Base-by-base conservation (phyloP, 1,140 invertebrate genomes). In the Globodera ellingtonae region DNA sequence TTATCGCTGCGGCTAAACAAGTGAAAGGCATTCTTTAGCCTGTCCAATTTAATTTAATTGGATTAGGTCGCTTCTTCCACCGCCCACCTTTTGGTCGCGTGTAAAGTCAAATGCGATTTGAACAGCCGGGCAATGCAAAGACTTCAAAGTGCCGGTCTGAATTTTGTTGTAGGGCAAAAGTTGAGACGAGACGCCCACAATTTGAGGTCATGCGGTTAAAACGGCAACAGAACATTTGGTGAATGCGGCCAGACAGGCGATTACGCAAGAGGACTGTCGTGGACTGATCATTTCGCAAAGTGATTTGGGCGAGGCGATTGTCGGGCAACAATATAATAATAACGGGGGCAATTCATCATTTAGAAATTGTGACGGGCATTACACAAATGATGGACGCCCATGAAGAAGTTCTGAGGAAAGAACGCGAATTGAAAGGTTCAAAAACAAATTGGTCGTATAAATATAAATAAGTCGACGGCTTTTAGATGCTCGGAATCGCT, bases 31-130 rank as follows among this genome's bases (percentile, higher is more conserved):
- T 35, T 35, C 35, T 2, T 35, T 35, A 2, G 35, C 35, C 3
- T 35, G 35, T 35, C 48, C 10, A 46, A 24, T 47, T 10, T 3
- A 13, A 21, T 47, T 13, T 85, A 35, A 56, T 80, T n/a, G 65
- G 35, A 86, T 71, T 78, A 95, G 90, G 97, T 99, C 1, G 96
- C 97, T 3, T 94, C 94, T 47, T 97, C 95, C 0, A 99, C 97
- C 0, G 97, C 97, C 2, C 96, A 98, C 86, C 91, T 99, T 67
- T 90, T 99, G 35, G 95, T 99, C 46, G 97, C 97, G 4, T 98
- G 97, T 90, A 98, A 98, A 92, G 95, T 97, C 47, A 98, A 98
- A 91, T 95, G 97, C 0, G 97, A 98, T 91, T 94, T 95, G 1
- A 94, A 96, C 77, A 96, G 95, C 48, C 94, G 95, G 83, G 94